Conservation (phyloP, 2,797 vertebrate species). For the Sphenopsis melanotis region DNA sequence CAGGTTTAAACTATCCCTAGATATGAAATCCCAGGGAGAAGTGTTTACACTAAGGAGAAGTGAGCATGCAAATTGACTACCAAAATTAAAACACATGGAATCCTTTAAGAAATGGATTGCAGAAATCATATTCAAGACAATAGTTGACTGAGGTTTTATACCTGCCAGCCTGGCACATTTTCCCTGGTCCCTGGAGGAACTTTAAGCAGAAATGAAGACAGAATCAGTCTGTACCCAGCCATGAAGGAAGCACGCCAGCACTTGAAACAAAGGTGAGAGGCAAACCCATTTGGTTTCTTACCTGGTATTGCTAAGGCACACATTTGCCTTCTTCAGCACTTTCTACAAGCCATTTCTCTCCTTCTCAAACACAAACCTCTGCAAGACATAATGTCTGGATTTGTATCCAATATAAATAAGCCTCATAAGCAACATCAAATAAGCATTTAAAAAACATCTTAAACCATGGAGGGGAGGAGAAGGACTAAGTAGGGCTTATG, state of each 20-base stretch:
- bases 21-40: not conserved
- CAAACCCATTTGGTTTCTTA: not conserved
- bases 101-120: not conserved
- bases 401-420: not conserved
- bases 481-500: not conserved
- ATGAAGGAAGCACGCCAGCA: not conserved
- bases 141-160: not conserved
- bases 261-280: not conserved
- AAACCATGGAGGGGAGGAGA: rapidly evolving
- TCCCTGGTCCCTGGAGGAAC: not conserved
- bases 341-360: not conserved
- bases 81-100: not conserved
- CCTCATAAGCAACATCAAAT: not conserved
- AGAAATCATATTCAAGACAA: not conserved
- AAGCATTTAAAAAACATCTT: not conserved
- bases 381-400: not conserved
- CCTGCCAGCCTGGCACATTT: not conserved
- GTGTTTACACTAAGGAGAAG: not conserved
- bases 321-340: not conserved
- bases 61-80: not conserved
- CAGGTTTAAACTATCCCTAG: not conserved
- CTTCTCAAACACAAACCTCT: not conserved
- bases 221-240: not conserved
- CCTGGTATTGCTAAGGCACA: not conserved
- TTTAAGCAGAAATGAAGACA: not conserved